Conservation (phyloP, 53 echinoderm and acorn worm genomes). For the Actinopyga echinites region DNA sequence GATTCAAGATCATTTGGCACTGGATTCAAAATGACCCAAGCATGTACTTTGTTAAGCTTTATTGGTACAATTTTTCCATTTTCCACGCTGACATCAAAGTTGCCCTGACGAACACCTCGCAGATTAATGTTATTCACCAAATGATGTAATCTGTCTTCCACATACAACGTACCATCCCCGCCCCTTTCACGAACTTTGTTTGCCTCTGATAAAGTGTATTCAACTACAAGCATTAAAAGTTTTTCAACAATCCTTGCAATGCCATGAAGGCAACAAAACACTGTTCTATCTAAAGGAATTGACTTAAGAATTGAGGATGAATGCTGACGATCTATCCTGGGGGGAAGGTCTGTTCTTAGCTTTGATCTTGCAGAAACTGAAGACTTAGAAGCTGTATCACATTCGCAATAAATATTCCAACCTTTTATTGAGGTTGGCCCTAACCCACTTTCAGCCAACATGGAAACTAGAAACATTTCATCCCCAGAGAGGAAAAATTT, state of each 20-base stretch:
- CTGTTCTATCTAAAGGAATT: not conserved
- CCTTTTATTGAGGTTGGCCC: not conserved
- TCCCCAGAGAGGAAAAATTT: conserved; percentile 1
- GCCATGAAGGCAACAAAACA: conserved; percentile 24
- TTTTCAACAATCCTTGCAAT: conserved; percentile 24
- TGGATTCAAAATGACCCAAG: not conserved
- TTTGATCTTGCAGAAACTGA: too few species aligned
- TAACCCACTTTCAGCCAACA: conserved; percentile 1
- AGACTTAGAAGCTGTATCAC: not conserved
- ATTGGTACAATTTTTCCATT: not conserved
- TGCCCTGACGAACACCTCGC: conserved; percentile 32
- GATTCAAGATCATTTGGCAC: not conserved
- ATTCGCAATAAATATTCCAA: conserved; percentile 3
- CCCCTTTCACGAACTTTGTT: not conserved
- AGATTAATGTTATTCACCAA: conserved; percentile 2
- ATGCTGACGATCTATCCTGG: not conserved
- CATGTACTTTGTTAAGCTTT: not conserved
- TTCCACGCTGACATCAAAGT: not conserved
- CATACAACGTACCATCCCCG: not conserved
- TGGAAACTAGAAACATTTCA: conserved; percentile 18
- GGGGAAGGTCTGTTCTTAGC: not conserved
- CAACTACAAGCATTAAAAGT: conserved; percentile 5
- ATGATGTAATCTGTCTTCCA: not conserved
- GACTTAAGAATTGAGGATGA: not conserved
- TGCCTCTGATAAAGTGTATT: not conserved